These are phyloP conservation scores for Orius laevigatus DNA, from an alignment of 1,140 invertebrate species.

Conservation along the genomic window DNA sequence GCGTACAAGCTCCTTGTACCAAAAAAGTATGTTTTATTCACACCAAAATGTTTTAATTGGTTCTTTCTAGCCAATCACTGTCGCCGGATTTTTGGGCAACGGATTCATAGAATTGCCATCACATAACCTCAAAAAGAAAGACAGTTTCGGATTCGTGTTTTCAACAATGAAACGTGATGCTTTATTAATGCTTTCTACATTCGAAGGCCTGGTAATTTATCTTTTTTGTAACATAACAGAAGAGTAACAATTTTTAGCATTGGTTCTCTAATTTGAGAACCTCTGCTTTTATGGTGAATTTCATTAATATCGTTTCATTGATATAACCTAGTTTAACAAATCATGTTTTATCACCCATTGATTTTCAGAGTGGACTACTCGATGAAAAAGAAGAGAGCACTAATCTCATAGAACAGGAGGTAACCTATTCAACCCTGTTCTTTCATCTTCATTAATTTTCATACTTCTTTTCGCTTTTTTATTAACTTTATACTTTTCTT, in stretches of 20 bases:
- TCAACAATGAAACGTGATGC: constrained; percentile 50
- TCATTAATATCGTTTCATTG: constrained; percentile 3
- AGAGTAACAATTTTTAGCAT: too few relatives aligned
- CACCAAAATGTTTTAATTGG: not conserved
- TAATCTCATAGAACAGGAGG: constrained; percentile 23
- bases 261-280: not conserved
- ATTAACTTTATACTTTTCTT: not conserved
- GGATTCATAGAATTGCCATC: constrained; percentile 61
- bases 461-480: not conserved
- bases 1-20: constrained; percentile 57
- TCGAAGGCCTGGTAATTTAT: constrained; percentile 31
- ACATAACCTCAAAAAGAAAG: constrained; percentile 44
- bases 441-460: constrained; percentile 3
- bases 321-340: not conserved
- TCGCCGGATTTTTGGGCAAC: constrained; percentile 57
- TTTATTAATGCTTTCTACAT: constrained; percentile 55
- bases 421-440: constrained; percentile 14
- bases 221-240: too few relatives aligned
- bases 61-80: constrained; percentile 34
- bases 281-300: too few relatives aligned
- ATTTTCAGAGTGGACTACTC: constrained; percentile 16
- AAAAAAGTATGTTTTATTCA: constrained; percentile 38
- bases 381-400: constrained; percentile 22
- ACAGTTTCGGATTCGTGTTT: constrained; percentile 59
- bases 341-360: constrained; percentile 1